These are phyloP conservation scores for Sebastes fasciatus DNA, from an alignment of 2,113 vertebrate genomes.

Conservation along the genomic window DNA sequence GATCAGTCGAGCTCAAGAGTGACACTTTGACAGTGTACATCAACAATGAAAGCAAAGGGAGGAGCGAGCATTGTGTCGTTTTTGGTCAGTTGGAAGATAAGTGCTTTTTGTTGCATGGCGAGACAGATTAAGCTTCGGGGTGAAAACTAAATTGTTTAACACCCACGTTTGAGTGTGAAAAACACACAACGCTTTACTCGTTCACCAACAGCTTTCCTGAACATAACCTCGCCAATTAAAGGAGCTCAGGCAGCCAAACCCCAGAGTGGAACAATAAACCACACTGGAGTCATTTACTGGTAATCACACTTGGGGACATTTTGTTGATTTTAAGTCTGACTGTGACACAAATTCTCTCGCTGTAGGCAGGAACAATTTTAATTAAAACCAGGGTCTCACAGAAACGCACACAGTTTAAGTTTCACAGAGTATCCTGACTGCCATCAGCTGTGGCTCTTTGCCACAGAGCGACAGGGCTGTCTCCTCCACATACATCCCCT, in stretches of 20 bases:
- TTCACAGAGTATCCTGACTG: too few species aligned
- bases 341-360: constrained; percentile 1
- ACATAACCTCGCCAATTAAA: constrained; percentile 12
- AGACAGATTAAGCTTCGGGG: constrained; percentile 20
- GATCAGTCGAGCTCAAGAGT: neutral
- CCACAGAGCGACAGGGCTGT: neutral
- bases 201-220: constrained; percentile 11
- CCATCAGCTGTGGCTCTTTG: constrained; percentile 20
- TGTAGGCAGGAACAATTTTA: neutral
- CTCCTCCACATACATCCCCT: constrained; percentile 13
- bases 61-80: neutral
- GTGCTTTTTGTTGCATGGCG: neutral
- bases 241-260: neutral
- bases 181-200: constrained; percentile 21
- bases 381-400: constrained; percentile 1
- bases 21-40: neutral
- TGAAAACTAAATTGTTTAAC: constrained; percentile 26
- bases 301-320: constrained; percentile 19
- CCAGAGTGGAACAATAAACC: constrained; percentile 16
- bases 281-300: constrained; percentile 31
- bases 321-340: constrained; percentile 34
- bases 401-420: neutral
- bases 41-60: neutral
- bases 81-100: constrained; percentile 22
- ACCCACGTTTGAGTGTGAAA: neutral